phyloP scores from a whole-genome alignment of 2,797 vertebrate genomes.

The Psittacula echo region DNA sequence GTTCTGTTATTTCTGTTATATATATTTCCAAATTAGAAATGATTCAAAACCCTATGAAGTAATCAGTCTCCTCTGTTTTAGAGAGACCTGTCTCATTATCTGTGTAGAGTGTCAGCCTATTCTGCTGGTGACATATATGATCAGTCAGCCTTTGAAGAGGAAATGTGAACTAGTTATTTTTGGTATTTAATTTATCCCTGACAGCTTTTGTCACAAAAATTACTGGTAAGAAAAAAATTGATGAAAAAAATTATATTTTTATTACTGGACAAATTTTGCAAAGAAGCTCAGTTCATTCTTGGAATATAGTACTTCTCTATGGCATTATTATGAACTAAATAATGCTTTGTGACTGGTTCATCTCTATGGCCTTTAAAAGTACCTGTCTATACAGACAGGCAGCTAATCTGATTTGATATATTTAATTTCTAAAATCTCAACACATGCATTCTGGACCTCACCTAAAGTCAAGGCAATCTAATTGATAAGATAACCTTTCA shows the following conservation, averaged over 20 bases:
- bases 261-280: background rate
- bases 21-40: background rate
- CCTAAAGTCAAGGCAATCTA: too few species aligned
- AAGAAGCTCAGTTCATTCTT: background rate
- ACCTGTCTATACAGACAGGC: background rate
- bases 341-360: background rate
- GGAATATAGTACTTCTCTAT: background rate
- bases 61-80: background rate
- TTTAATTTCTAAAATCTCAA: too few species aligned
- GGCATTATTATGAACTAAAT: background rate
- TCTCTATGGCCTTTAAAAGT: background rate
- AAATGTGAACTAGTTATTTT: background rate
- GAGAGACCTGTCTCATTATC: background rate
- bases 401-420: background rate
- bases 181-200: background rate
- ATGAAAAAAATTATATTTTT: background rate
- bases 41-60: background rate
- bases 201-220: background rate
- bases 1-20: background rate
- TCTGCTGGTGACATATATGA: background rate
- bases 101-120: background rate
- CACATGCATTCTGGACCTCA: too few species aligned
- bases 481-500: background rate
- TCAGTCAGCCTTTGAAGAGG: background rate
- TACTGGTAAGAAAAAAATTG: background rate